Base-by-base conservation (phyloP, 1,140 invertebrate species). In the Megalopta genalis region DNA sequence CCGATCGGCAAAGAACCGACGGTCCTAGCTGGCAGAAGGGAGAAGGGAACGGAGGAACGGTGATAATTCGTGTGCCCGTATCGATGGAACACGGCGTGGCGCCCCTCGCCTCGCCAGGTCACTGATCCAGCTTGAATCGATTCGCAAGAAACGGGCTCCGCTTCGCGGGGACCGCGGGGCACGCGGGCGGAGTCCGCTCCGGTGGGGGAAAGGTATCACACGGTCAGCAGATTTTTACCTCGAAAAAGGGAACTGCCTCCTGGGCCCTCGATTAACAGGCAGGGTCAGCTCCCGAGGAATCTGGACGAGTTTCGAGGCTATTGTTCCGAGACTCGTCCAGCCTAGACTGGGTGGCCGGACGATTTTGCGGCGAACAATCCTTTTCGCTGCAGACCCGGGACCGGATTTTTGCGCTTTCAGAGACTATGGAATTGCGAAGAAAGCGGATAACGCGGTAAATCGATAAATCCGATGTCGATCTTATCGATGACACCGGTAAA, bases 41-140 rank as follows among this genome's bases (percentile, higher is more conserved):
- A 21, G 7, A 14, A 32, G 2, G 46, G 25, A 8, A 10, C 42
- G 25, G 25, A 10, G 23, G n/a, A 23, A 52, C 52, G 37, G 52
- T 62, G 70, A 83, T 87, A 85, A 87, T 87, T 85, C 77, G 77
- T 85, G 68, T 27, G 77, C 76, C 66, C 74, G 74, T 84, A 87
- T 86, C 71, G 81, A 64, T 80, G 64, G 62, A 74, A 62, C 54
- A 63, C 63, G 75, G 72, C 73, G 71, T 73, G 82, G 71, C 64
- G 75, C 70, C 70, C 80, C 74, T 75, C 75, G 60, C 80, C 74
- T 75, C 75, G 60, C 82, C 66, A 67, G 85, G 85, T 87, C 85
- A 85, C 80, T 86, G 86, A 87, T 87, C 81, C 80, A 85, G 59
- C 77, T 57, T 77, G 80, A 81, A 85, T 85, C 77, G 76, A 87